Conservation (phyloP, 1,140 invertebrate species). For the Leptestheria dahalacensis region DNA sequence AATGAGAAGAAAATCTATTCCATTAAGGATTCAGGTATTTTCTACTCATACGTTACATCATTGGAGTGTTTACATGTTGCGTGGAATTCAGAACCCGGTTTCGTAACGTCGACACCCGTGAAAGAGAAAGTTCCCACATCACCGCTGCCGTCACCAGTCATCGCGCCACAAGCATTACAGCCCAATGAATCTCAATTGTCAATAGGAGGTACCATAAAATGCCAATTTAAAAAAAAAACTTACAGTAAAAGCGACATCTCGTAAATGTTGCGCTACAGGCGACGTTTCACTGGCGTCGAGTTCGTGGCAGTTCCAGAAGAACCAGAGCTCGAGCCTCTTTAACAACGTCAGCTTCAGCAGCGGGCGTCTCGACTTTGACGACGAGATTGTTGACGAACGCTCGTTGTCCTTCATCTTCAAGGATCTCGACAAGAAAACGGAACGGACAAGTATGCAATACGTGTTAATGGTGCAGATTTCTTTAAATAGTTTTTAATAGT, state of each 20-base stretch:
- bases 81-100: neutral
- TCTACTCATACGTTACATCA: neutral
- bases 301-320: neutral
- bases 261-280: neutral
- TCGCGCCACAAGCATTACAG: neutral
- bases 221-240: neutral
- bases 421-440: neutral
- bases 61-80: no score
- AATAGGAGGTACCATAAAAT: neutral
- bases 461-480: neutral
- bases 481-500: neutral
- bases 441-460: neutral
- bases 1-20: neutral
- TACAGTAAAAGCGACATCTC: neutral
- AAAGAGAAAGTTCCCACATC: neutral
- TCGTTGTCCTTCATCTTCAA: neutral
- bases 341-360: neutral
- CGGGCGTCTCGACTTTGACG: neutral
- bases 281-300: neutral
- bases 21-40: neutral
- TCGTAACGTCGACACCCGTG: constrained; percentile 1
- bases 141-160: neutral
- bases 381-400: neutral
- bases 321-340: neutral
- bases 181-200: neutral